These are phyloP conservation scores for Taurulus bubalis DNA, from an alignment of 2,113 vertebrate species.

Conservation along the genomic window DNA sequence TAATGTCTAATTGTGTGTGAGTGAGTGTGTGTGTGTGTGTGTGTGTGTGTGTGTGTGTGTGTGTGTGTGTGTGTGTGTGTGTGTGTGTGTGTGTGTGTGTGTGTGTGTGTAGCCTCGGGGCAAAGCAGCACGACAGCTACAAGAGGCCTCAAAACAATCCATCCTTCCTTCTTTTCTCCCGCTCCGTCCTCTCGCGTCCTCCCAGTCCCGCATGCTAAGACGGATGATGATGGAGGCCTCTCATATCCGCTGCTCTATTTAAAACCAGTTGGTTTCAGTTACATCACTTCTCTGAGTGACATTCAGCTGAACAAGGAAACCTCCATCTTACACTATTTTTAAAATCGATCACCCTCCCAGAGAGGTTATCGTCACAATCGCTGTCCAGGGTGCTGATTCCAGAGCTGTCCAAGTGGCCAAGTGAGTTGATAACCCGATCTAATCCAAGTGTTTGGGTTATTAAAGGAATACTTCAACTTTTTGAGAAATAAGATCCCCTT, in stretches of 20 bases:
- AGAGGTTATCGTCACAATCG: neutral
- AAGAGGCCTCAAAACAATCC: slow-evolving; percentile 54
- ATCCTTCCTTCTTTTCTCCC: slow-evolving; percentile 29
- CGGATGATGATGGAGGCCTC: slow-evolving; percentile 7
- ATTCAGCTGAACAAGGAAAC: neutral
- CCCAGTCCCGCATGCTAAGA: neutral
- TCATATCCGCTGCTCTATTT: neutral
- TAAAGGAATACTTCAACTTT: neutral
- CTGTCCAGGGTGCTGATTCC: slow-evolving; percentile 32
- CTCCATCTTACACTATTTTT: neutral
- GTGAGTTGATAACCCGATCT: neutral
- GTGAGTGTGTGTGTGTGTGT: slow-evolving; percentile 36
- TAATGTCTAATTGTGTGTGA: slow-evolving; percentile 50
- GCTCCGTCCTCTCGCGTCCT: neutral
- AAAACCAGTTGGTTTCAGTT: neutral
- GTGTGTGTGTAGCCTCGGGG: slow-evolving; percentile 53
- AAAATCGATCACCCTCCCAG: neutral
- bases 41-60: slow-evolving; percentile 43
- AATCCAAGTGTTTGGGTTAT: neutral
- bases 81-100: slow-evolving; percentile 42
- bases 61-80: slow-evolving; percentile 26
- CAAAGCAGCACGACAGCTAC: slow-evolving; percentile 72
- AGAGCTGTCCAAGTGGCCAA: neutral
- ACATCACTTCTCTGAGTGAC: neutral
- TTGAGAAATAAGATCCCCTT: neutral